phyloP scores from a whole-genome alignment of 2,888 invertebrate genomes.

The Orchesellides sinensis region DNA sequence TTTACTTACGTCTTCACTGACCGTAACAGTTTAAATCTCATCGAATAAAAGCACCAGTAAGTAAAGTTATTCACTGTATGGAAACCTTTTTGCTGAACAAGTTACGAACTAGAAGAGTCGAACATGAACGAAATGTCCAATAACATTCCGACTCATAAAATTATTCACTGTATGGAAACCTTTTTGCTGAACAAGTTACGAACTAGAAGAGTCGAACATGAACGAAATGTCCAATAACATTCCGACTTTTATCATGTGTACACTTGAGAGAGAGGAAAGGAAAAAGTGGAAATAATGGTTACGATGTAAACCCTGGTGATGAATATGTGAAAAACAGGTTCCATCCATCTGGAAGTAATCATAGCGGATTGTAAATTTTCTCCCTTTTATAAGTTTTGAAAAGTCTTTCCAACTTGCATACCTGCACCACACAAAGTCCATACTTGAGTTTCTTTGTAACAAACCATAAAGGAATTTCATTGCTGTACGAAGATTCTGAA shows the following conservation, averaged over 20 bases:
- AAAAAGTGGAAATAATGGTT: slow-evolving; percentile 55
- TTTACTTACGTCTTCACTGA: too few species aligned
- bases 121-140: too few species aligned
- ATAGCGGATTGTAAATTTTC: slow-evolving; percentile 56
- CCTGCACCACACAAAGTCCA: not conserved
- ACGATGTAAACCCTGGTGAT: slow-evolving; percentile 40
- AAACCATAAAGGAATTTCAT: slow-evolving; percentile 20
- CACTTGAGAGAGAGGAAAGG: not conserved
- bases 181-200: too few species aligned
- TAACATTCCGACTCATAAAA: slow-evolving; percentile 7
- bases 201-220: too few species aligned
- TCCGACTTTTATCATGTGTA: slow-evolving; percentile 7
- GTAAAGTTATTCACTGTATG: too few species aligned
- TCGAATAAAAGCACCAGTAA: too few species aligned
- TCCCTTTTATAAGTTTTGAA: not conserved
- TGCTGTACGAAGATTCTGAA: slow-evolving; percentile 25
- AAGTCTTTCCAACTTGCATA: not conserved
- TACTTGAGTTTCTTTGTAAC: not conserved
- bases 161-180: too few species aligned
- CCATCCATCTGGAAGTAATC: slow-evolving; percentile 59
- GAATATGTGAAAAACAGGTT: slow-evolving; percentile 57
- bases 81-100: too few species aligned
- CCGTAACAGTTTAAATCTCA: too few species aligned
- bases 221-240: not conserved
- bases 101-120: too few species aligned